Evolutionary conservation across 2,797 vertebrate genomes (phyloP).

Genomic region (Cyprinodon diabolis): DNA sequence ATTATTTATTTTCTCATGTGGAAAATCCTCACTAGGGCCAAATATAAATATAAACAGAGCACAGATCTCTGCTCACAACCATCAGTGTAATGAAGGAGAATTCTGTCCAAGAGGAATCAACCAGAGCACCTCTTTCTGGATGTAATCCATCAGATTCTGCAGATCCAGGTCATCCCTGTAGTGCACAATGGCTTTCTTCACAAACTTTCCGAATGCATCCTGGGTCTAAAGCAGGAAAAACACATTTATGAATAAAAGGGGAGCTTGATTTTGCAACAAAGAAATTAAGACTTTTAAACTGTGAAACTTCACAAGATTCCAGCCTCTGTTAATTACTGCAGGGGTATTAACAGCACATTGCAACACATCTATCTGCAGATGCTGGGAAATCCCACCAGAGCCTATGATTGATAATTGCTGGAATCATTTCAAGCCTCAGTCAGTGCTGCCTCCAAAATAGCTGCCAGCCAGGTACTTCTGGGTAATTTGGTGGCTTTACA

Average conservation of each 20-base stretch:
- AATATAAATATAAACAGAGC: conserved; percentile 15
- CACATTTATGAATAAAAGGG: background rate
- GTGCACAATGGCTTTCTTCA: conserved; percentile 83
- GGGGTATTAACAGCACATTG: conserved; percentile 17
- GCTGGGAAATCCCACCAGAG: conserved; percentile 17
- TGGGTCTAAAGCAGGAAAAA: conserved; percentile 63
- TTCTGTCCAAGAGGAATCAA: conserved; percentile 15
- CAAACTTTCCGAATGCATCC: conserved; percentile 77
- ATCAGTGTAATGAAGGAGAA: conserved; percentile 12
- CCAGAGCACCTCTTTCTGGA: conserved; percentile 81
- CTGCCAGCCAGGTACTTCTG: background rate
- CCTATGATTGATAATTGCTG: conserved; percentile 6
- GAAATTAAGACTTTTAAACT: background rate
- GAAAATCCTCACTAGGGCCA: conserved; percentile 39
- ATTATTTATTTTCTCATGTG: conserved; percentile 34
- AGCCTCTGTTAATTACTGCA: conserved; percentile 27
- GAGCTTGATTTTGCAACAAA: conserved; percentile 2
- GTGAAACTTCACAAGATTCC: conserved; percentile 15
- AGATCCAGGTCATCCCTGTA: conserved; percentile 85
- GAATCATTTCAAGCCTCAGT: conserved; percentile 19
- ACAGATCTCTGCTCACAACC: background rate
- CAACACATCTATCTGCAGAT: conserved; percentile 12
- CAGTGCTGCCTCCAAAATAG: conserved; percentile 3
- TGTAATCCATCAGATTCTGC: conserved; percentile 85
- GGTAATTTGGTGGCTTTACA: conserved; percentile 2